These are phyloP conservation scores for Acanthochromis polyacanthus DNA, from an alignment of 2,113 vertebrate species.

Conservation along the genomic window DNA sequence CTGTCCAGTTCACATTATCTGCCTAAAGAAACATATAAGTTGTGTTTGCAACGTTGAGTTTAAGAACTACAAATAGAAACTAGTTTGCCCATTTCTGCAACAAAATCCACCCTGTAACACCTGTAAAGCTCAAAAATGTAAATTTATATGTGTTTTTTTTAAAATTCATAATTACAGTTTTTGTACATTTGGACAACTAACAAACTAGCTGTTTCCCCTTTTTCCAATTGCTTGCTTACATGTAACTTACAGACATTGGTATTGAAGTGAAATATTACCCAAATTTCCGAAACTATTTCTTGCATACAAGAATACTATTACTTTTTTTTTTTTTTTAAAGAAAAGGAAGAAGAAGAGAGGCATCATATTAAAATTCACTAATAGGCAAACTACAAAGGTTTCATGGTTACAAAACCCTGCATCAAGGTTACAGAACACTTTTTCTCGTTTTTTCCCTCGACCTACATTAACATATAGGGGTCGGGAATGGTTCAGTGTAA, in stretches of 20 bases:
- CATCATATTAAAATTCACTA: neutral
- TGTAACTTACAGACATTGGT: neutral
- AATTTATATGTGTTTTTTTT: no score
- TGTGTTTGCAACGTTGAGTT: no score
- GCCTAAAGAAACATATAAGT: no score
- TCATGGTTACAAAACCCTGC: neutral
- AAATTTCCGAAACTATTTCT: neutral
- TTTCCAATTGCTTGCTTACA: neutral
- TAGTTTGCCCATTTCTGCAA: no score
- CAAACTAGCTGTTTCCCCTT: no score
- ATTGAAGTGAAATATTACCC: neutral
- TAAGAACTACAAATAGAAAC: no score
- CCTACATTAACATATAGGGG: neutral
- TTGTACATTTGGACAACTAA: no score
- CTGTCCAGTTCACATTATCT: no score
- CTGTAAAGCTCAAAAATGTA: no score
- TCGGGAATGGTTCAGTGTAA: slow-evolving; percentile 44
- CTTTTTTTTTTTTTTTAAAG: neutral
- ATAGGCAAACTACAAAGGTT: neutral
- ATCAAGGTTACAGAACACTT: neutral
- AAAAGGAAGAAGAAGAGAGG: neutral
- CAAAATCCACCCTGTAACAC: no score
- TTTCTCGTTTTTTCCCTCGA: slow-evolving; percentile 8
- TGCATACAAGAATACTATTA: neutral
- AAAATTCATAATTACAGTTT: no score